Evolutionary conservation across 1,140 invertebrate genomes (phyloP), one percentile per base, ranked within the genome.

Genomic region (Drosophila persimilis): DNA sequence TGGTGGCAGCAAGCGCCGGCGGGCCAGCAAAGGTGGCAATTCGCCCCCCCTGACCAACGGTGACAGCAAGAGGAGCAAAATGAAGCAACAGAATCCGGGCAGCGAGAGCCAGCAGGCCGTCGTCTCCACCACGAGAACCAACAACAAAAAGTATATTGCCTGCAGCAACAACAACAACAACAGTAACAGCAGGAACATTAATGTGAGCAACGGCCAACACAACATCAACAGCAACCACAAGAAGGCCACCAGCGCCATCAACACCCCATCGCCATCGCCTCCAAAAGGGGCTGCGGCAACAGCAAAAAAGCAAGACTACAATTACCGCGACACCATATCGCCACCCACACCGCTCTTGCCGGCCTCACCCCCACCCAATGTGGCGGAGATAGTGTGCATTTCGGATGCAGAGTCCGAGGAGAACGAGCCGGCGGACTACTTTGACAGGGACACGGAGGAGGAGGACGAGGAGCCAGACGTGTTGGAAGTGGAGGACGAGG

Each of bases 271-370:
- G 11, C 35, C 35, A 39, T 39, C 11, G 35, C 35, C 35, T 11
- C 35, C 35, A 13, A 39, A 39, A 39, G 11, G 3, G 3, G 3
- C 35, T 9, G 35, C 35, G 1, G 11, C 35, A 5, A 13, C 35
- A 39, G 35, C 35, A 11, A 39, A 39, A 39, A 7, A 67, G 50
- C 35, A 70, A 56, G 31, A 60, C 76, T 35, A 71, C 50, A 75
- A 29, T 58, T 79, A 89, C 26, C 74, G 84, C 0, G 76, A 79
- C 44, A 79, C 75, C 46, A 64, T 75, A 50, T 78, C 83, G 13
- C 78, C 73, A 58, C 77, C 73, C 4, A 63, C 73, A 29, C 77
- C 81, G 3, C 73, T 70, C 13, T 85, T 81, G 4, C 81, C 81
- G 0, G 62, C 71, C n/a, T 46, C 35, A 39, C 35, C 35, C 35